A percentile compares a stretch with the other conserved stretches of the same genome.
Conservation (phyloP, 2,797 vertebrate species). For the Petrocephalus schoutedeni region DNA sequence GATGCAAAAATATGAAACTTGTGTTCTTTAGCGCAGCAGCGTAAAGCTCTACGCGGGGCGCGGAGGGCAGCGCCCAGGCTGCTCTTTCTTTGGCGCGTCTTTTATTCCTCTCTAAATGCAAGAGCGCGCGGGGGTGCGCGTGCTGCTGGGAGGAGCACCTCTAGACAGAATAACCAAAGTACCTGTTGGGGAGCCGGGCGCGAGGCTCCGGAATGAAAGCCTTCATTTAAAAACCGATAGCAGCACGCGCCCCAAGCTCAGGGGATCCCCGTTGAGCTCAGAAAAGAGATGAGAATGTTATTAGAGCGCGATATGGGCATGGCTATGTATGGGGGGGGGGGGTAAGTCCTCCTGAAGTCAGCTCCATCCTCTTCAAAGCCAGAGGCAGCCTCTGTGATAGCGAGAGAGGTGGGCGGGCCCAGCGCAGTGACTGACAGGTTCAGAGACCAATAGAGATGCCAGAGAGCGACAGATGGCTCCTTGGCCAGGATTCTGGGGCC, state of each 20-base stretch:
- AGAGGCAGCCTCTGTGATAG: constrained; percentile 31
- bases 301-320: constrained; percentile 72
- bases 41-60: background rate
- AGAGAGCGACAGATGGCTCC: background rate
- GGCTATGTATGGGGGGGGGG: constrained; percentile 70
- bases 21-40: background rate
- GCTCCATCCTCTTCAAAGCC: constrained; percentile 75
- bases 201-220: constrained; percentile 4
- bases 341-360: constrained; percentile 74
- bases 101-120: background rate
- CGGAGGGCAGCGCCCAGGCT: background rate
- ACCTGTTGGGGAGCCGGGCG: background rate
- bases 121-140: no score
- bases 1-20: constrained; percentile 4
- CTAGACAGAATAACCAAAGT: background rate
- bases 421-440: background rate
- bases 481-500: background rate
- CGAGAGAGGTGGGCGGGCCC: background rate
- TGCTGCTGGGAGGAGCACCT: background rate
- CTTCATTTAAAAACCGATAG: constrained; percentile 26
- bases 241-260: constrained; percentile 11
- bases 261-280: constrained; percentile 70
- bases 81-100: constrained; percentile 8
- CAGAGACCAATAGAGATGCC: background rate
- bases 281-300: constrained; percentile 74